A percentile compares a stretch with the other conserved stretches of the same genome.
Evolutionary conservation across 2,797 vertebrate genomes (phyloP).

Genomic region (Sebastes reedi): DNA sequence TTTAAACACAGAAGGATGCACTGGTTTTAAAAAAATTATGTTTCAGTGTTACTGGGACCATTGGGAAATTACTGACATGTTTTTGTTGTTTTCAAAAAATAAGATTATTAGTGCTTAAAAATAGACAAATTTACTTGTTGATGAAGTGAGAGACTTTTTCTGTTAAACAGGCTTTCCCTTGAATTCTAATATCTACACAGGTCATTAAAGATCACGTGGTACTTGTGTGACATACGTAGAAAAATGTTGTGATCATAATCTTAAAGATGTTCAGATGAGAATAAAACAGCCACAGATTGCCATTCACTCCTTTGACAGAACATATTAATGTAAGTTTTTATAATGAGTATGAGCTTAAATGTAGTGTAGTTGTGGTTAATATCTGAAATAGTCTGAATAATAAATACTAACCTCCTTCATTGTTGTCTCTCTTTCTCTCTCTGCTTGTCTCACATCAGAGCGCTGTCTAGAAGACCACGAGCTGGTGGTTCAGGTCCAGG

Average conservation of each 20-base stretch:
- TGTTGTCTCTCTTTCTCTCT: background rate
- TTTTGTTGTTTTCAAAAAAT: background rate
- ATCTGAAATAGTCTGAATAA: background rate
- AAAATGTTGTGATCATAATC: background rate
- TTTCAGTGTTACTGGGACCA: background rate
- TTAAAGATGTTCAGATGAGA: background rate
- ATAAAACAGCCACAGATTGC: background rate
- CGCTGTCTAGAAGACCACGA: conserved; percentile 97
- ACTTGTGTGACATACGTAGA: background rate
- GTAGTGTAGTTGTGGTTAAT: background rate
- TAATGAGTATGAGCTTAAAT: background rate
- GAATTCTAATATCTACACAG: background rate
- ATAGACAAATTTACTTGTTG: background rate
- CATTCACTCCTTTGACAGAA: background rate
- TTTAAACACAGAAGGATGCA: background rate
- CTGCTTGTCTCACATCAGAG: conserved; percentile 78
- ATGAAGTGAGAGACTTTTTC: background rate
- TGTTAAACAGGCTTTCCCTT: background rate
- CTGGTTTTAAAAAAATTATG: background rate
- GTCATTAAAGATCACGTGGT: background rate
- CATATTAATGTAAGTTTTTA: background rate
- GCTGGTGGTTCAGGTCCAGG: conserved; percentile 91
- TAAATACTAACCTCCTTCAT: background rate
- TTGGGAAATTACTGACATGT: background rate
- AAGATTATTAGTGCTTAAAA: background rate